Percentiles rank a stretch among this genome's conserved stretches.
Evolutionary conservation across 2,888 invertebrate genomes (phyloP).

Genomic region (Melieria crassipennis): DNA sequence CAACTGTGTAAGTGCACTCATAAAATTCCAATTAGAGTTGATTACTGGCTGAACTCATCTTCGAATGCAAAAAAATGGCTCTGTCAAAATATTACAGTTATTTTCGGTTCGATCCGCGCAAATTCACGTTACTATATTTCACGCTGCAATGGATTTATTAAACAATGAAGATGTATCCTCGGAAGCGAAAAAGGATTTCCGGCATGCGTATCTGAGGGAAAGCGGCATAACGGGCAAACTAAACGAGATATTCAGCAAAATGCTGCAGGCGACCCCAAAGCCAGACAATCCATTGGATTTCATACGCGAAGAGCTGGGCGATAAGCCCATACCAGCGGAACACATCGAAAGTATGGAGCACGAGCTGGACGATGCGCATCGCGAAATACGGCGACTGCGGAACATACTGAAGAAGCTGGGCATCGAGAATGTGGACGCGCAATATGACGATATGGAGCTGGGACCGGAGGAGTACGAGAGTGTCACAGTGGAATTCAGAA

Average conservation of each 20-base stretch:
- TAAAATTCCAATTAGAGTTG: no score
- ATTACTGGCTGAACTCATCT: no score
- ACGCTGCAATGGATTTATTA: conserved; percentile 34
- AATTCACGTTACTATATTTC: no score
- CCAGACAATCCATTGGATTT: conserved; percentile 45
- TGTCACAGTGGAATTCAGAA: conserved; percentile 10
- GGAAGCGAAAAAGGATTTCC: conserved; percentile 41
- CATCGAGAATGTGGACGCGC: conserved; percentile 19
- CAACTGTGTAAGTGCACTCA: no score
- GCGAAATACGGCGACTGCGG: conserved; percentile 40
- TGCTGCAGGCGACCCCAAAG: conserved; percentile 38
- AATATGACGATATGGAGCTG: background rate
- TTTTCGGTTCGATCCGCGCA: no score
- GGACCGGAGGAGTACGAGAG: conserved; percentile 18
- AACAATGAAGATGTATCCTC: conserved; percentile 36
- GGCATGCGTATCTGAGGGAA: conserved; percentile 41
- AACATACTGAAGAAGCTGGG: conserved; percentile 36
- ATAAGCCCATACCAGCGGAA: conserved; percentile 35
- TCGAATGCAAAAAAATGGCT: no score
- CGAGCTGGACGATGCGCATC: conserved; percentile 42
- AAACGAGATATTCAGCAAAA: conserved; percentile 39
- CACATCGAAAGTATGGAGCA: conserved; percentile 37
- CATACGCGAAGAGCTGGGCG: conserved; percentile 44
- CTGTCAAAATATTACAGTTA: no score
- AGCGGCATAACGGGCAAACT: conserved; percentile 39